Conservation (phyloP, 2,888 invertebrate species). For the Pachymerium ferrugineum region DNA sequence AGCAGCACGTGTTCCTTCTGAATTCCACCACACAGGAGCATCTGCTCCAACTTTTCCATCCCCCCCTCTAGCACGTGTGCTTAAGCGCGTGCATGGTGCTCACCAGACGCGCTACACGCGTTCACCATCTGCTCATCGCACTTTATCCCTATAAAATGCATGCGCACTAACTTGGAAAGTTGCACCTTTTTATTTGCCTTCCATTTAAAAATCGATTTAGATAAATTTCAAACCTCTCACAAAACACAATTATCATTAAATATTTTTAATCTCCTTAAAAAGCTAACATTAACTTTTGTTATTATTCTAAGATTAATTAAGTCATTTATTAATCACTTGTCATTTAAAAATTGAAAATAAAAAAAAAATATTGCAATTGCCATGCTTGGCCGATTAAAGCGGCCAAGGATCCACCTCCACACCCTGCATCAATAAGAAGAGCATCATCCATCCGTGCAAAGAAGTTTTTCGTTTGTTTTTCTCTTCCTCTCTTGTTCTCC, state of each 20-base stretch:
- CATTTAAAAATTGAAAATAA: neutral
- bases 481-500: slow-evolving; percentile 19
- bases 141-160: neutral
- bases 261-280: too few species aligned
- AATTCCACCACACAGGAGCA: slow-evolving; percentile 23
- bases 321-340: neutral
- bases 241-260: too few species aligned
- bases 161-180: neutral
- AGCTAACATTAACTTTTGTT: too few species aligned
- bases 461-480: slow-evolving; percentile 25
- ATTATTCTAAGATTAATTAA: neutral
- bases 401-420: slow-evolving; percentile 24
- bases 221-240: too few species aligned
- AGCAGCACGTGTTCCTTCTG: slow-evolving; percentile 15
- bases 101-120: slow-evolving; percentile 16
- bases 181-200: neutral
- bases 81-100: slow-evolving; percentile 27
- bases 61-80: slow-evolving; percentile 20
- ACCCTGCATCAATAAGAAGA: slow-evolving; percentile 6
- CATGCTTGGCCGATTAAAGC: slow-evolving; percentile 14
- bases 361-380: neutral
- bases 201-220: too few species aligned
- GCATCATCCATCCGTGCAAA: slow-evolving; percentile 25
- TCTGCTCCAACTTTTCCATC: slow-evolving; percentile 19
- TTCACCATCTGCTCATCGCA: neutral